A percentile compares a stretch with the other conserved stretches of the same genome.
Evolutionary conservation across 2,113 vertebrate species (phyloP).

Genomic region (Brienomyrus longianalis): DNA sequence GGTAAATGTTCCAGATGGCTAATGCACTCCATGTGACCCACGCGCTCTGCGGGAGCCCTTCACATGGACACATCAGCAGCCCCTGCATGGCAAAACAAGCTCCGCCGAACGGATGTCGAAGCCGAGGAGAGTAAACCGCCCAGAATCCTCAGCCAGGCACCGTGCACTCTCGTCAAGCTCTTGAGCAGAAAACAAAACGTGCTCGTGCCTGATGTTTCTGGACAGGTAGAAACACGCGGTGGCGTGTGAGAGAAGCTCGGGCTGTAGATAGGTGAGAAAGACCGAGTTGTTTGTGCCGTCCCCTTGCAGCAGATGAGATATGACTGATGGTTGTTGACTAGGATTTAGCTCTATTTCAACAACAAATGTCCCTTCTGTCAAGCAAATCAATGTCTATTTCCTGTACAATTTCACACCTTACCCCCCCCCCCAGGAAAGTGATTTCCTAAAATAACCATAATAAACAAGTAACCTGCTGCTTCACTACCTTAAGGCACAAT

Average conservation of each 20-base stretch:
- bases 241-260: neutral
- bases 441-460: neutral
- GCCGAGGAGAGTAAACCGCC: neutral
- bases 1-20: slow-evolving; percentile 6
- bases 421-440: neutral
- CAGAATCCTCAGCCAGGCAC: neutral
- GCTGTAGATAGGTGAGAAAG: neutral
- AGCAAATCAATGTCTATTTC: neutral
- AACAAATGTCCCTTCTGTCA: neutral
- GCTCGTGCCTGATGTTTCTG: neutral
- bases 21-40: neutral
- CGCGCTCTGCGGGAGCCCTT: neutral
- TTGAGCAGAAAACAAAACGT: neutral
- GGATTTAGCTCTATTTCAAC: neutral
- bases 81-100: neutral
- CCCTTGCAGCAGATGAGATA: neutral
- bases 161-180: neutral
- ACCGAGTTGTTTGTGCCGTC: neutral
- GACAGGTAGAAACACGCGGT: neutral
- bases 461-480: neutral
- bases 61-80: neutral
- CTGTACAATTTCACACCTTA: neutral
- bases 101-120: neutral
- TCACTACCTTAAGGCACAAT: neutral
- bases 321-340: neutral